Evolutionary conservation across 2,797 vertebrate species (phyloP).

Genomic region (Pseudomugil gertrudae): DNA sequence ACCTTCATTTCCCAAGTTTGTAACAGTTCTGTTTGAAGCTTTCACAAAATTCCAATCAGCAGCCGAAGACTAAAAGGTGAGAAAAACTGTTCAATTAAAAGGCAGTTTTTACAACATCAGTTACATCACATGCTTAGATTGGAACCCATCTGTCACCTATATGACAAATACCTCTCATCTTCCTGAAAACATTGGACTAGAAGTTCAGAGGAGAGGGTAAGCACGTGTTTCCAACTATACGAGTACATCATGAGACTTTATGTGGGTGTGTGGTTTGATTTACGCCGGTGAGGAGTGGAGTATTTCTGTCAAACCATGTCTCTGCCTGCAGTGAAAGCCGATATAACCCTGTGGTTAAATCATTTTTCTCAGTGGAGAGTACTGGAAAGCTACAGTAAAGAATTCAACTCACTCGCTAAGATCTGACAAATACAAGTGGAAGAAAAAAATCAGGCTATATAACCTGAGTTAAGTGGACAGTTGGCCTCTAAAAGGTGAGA

Average conservation of each 20-base stretch:
- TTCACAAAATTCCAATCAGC: slow-evolving; percentile 52
- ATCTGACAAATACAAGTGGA: slow-evolving; percentile 24
- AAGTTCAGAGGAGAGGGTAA: slow-evolving; percentile 4
- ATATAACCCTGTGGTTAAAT: slow-evolving; percentile 71
- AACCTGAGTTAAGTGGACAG: slow-evolving; percentile 9
- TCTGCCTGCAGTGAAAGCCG: slow-evolving; percentile 67
- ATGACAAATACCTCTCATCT: slow-evolving; percentile 48
- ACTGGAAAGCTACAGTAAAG: slow-evolving; percentile 64
- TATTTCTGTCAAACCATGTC: slow-evolving; percentile 47
- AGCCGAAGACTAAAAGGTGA: slow-evolving; percentile 41
- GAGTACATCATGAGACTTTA: slow-evolving; percentile 35
- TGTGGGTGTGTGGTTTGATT: slow-evolving; percentile 56
- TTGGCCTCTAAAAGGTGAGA: slow-evolving; percentile 10
- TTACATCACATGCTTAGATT: neutral
- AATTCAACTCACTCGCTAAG: slow-evolving; percentile 56
- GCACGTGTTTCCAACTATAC: slow-evolving; percentile 26
- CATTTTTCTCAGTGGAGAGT: slow-evolving; percentile 67
- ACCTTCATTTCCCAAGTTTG: slow-evolving; percentile 35
- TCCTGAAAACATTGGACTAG: slow-evolving; percentile 23
- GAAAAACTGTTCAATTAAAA: slow-evolving; percentile 60
- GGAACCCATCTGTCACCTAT: neutral
- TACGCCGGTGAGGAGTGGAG: slow-evolving; percentile 48
- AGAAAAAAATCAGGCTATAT: neutral
- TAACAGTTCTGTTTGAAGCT: slow-evolving; percentile 20
- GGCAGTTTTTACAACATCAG: slow-evolving; percentile 47